These are phyloP conservation scores for Micronycteris hirsuta DNA, from an alignment of 2,113 vertebrate species.

Conservation along the genomic window DNA sequence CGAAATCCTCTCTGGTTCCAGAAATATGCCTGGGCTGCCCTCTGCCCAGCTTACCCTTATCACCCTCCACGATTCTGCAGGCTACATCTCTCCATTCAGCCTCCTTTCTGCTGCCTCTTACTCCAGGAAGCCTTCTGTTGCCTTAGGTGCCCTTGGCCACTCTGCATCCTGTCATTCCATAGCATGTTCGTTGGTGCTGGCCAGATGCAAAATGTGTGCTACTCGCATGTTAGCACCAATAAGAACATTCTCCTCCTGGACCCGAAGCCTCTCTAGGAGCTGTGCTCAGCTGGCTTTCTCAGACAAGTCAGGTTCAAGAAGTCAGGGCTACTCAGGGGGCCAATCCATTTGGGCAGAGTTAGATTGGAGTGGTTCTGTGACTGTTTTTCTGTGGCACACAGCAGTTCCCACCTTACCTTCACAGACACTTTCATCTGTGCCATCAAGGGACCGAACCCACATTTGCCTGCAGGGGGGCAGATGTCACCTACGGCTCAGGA, in stretches of 20 bases:
- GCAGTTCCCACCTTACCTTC: background rate
- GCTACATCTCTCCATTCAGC: too few species aligned
- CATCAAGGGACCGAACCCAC: background rate
- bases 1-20: background rate
- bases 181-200: background rate
- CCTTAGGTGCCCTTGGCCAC: background rate
- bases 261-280: background rate
- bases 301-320: background rate
- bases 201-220: background rate
- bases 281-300: background rate
- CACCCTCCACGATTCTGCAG: background rate
- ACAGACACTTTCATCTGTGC: background rate
- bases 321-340: fast-evolving
- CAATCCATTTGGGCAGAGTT: background rate
- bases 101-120: background rate
- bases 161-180: background rate
- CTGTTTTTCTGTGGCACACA: background rate
- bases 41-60: too few species aligned
- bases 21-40: background rate
- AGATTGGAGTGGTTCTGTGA: background rate
- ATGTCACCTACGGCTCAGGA: background rate
- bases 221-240: background rate
- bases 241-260: background rate
- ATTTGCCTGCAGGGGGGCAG: background rate
- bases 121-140: background rate